Evolutionary conservation across 2,797 vertebrate genomes (phyloP), one percentile per base, ranked within the genome.

Genomic region (Micrastur ruficollis): DNA sequence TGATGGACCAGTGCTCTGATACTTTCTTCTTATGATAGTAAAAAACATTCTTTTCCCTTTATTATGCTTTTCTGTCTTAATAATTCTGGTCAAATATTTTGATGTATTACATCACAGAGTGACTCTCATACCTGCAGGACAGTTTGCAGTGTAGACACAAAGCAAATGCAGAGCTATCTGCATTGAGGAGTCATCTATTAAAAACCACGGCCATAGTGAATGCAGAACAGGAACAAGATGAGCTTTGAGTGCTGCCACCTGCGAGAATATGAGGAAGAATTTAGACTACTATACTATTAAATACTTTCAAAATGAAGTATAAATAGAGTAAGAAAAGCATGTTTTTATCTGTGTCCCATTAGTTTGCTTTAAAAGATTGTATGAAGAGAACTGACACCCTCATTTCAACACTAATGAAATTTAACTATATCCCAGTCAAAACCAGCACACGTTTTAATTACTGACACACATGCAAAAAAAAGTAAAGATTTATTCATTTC

Each of bases 191-290:
- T 99, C 98, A 8, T 99, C 99, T 97, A 98, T 97, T 93, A 99
- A 95, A 92, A 99, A 94, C 99, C 99, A 99, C 0, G 99, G 99
- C 99, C 99, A 99, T 15, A 99, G 98, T 47, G 98, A 98, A 93
- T 98, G 97, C 72, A 99, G 78, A 34, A 98, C 97, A 66, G 95
- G 97, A 89, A 98, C 98, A 44, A 99, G 98, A 49, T 98, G 98
- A 62, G 98, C 97, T 84, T 98, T 98, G 53, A 98, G 98, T 63
- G 98, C 99, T 65, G 98, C 98, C 84, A 96, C 95, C 99, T 99
- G 97, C 25, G 79, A 79, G 42, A 81, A 89, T 3, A 82, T 7
- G 26, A 95, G 42, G 12, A 91, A 93, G 29, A 83, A 91, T 82
- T 79, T 55, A 42, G 53, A 88, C 32, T 42, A 52, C 12, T 75